Evolutionary conservation across 2,113 vertebrate genomes (phyloP), one percentile per base, ranked within the genome.

Genomic region (Megaleporinus macrocephalus): DNA sequence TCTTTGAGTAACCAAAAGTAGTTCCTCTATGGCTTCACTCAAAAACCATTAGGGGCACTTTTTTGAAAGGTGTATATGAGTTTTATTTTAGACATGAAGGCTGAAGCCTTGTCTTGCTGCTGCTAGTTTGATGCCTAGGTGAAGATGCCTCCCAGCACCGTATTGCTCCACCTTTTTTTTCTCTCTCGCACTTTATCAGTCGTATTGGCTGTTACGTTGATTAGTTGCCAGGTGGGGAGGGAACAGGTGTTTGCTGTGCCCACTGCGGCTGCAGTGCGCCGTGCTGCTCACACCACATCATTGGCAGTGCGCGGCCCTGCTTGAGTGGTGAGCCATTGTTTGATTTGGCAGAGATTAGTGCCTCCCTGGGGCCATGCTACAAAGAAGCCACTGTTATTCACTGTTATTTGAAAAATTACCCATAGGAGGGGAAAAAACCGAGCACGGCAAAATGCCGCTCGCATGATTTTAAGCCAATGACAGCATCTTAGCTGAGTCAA

Each of bases 301-400:
- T 91, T 94, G 94, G 94, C 95, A 94, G 95, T 88, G 95, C 94
- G 91, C 82, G 91, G 95, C 93, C 92, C 93, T 89, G 91, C 91
- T 84, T 92, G 92, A 94, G 95, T 94, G 94, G 93, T 90, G 92
- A 93, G 91, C 93, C 92, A 96, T 97, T 97, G 97, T 98, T 96
- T 96, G 95, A 90, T 94, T 96, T 97, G 96, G 96, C 96, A 96
- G 94, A 92, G 92, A 93, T 95, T 88, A 93, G 92, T 93, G 94
- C 95, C 96, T 95, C 96, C 95, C 92, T 91, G 95, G 96, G 95
- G 94, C 94, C 87, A 80, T 90, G 91, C 93, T 95, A 96, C 97
- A 97, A 98, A 97, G 96, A 93, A 92, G 91, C 95, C 96, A 97
- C 96, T 97, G 96, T 98, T 97, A 96, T 94, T 93, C 94, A 92